phyloP scores from a whole-genome alignment of 2,797 vertebrate species.

The Argentina silus region DNA sequence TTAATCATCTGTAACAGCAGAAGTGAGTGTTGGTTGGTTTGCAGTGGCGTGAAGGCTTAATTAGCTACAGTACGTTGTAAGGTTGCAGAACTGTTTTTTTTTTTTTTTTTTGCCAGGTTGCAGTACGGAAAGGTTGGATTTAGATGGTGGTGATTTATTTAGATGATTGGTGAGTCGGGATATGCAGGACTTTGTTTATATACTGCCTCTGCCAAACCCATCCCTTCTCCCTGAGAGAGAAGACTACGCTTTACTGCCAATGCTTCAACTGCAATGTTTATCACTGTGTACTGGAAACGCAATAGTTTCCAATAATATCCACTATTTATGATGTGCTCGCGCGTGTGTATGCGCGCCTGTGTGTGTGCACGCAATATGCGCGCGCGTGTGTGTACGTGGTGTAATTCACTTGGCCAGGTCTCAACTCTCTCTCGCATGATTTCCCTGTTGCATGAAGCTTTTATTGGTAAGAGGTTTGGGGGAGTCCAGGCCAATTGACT shows the following conservation, averaged over 20 bases:
- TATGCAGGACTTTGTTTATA: background rate
- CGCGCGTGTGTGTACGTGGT: background rate
- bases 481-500: conserved; percentile 39
- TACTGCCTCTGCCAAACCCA: background rate
- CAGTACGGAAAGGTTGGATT: background rate
- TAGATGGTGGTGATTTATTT: background rate
- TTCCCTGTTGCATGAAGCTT: conserved; percentile 18
- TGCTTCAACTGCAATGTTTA: background rate
- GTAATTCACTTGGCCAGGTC: background rate
- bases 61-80: background rate
- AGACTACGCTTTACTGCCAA: background rate
- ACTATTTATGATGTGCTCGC: background rate
- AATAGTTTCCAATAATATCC: background rate
- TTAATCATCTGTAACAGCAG: too few species aligned
- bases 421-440: conserved; percentile 8
- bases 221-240: background rate
- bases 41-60: background rate
- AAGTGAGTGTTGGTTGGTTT: too few species aligned
- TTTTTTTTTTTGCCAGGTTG: background rate
- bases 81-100: too few species aligned
- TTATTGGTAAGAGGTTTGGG: conserved; percentile 39
- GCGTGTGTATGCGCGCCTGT: background rate
- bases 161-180: background rate
- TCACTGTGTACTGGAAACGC: background rate
- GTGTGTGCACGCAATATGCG: background rate